Conservation (phyloP, 2,888 invertebrate species). For the Osmoderma eremita region DNA sequence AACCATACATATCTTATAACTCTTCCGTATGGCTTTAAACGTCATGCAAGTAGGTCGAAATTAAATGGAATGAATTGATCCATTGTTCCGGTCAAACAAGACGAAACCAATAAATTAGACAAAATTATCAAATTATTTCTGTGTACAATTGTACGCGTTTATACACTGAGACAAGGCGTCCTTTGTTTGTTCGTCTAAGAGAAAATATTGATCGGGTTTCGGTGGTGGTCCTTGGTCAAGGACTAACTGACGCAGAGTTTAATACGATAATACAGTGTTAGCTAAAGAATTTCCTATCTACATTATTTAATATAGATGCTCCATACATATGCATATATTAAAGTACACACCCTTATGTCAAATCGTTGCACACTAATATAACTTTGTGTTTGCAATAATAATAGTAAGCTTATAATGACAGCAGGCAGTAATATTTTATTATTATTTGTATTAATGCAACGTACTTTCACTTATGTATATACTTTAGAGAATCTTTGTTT, state of each 20-base stretch:
- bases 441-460: too few relatives aligned
- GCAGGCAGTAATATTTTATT: too few relatives aligned
- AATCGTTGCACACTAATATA: not conserved
- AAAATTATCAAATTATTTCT: slow-evolving; percentile 11
- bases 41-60: slow-evolving; percentile 7
- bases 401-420: too few relatives aligned
- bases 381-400: too few relatives aligned
- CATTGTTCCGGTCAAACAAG: slow-evolving; percentile 4
- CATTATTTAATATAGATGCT: not conserved
- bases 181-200: slow-evolving; percentile 4
- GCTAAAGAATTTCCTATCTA: not conserved
- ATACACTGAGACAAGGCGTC: not conserved
- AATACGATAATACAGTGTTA: not conserved
- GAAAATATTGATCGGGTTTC: not conserved
- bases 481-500: too few relatives aligned
- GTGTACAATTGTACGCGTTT: not conserved
- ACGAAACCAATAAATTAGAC: slow-evolving; percentile 9
- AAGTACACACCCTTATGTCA: not conserved
- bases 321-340: too few relatives aligned
- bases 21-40: too few relatives aligned
- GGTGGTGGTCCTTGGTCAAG: slow-evolving; percentile 12
- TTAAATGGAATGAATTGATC: not conserved
- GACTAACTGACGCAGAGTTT: not conserved
- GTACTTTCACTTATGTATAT: too few relatives aligned
- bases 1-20: too few relatives aligned